Percentiles rank a stretch among this genome's conserved stretches.
Evolutionary conservation across 2,797 vertebrate species (phyloP).

Genomic region (Onychomys torridus): DNA sequence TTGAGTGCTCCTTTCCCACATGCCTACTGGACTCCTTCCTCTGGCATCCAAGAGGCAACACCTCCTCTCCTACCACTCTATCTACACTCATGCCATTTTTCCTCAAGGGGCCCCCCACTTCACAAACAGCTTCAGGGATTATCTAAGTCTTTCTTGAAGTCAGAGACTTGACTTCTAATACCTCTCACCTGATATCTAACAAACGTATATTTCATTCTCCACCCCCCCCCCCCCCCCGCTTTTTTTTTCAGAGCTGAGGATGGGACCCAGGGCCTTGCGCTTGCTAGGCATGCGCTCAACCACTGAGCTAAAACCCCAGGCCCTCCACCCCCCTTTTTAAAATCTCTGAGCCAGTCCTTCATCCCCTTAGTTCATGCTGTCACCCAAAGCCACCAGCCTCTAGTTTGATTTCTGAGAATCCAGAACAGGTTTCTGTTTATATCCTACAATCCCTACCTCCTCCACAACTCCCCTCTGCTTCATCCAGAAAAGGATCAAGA

Average conservation of each 20-base stretch:
- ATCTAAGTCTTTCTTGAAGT: background rate
- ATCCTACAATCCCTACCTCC: background rate
- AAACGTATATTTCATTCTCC: background rate
- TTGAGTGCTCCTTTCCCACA: conserved; percentile 24
- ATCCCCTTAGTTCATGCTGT: background rate
- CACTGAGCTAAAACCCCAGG: no score
- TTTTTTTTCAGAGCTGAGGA: no score
- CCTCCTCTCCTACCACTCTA: background rate
- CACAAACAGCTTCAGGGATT: conserved; percentile 30
- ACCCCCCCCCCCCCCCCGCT: no score
- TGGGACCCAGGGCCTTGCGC: no score
- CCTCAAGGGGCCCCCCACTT: background rate
- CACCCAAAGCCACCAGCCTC: background rate
- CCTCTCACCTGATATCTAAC: background rate
- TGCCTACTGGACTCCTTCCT: background rate
- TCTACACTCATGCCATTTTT: background rate
- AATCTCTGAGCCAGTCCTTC: background rate
- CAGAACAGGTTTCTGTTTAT: background rate
- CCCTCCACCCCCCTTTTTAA: background rate
- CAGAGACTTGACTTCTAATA: conserved; percentile 6
- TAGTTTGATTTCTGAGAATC: background rate
- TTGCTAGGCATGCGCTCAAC: no score
- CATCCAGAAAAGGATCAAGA: background rate
- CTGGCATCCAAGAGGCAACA: background rate
- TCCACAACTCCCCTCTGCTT: background rate